A percentile compares a stretch with the other conserved stretches of the same genome.
These are phyloP conservation scores for Pandemis corylana DNA, from an alignment of 2,888 invertebrate genomes.

Conservation along the genomic window DNA sequence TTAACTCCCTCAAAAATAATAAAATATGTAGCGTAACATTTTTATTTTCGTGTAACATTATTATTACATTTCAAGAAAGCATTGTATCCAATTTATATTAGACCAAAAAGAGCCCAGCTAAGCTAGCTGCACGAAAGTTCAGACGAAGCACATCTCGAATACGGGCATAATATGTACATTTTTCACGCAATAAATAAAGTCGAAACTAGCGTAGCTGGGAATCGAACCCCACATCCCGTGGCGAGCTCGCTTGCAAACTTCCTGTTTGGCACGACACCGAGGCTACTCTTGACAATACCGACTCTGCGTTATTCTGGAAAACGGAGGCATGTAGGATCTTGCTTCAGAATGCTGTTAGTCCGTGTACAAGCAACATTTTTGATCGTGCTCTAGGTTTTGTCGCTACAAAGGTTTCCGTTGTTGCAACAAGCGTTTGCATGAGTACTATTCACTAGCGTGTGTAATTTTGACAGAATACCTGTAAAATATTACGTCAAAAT, in stretches of 20 bases:
- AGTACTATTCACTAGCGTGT: no score
- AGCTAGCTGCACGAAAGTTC: constrained; percentile 22
- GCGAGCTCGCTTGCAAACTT: constrained; percentile 76
- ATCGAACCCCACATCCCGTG: constrained; percentile 77
- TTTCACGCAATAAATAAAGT: constrained; percentile 61
- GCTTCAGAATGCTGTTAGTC: constrained; percentile 43
- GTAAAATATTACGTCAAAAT: no score
- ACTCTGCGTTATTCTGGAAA: constrained; percentile 56
- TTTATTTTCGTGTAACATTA: no score
- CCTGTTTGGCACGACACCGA: constrained; percentile 82
- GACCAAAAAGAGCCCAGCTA: constrained; percentile 3
- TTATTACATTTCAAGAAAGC: no score
- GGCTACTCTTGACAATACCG: constrained; percentile 75
- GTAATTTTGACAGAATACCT: no score
- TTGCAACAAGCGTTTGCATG: no score
- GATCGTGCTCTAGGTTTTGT: background rate
- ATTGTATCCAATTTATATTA: background rate
- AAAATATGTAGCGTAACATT: no score
- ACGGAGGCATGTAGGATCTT: constrained; percentile 46
- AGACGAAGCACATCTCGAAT: constrained; percentile 33
- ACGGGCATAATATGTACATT: constrained; percentile 41
- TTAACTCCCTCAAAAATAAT: no score
- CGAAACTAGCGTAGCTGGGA: constrained; percentile 66
- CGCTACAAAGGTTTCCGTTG: background rate
- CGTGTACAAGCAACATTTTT: constrained; percentile 23